These are phyloP conservation scores for Malurus melanocephalus DNA, from an alignment of 2,113 vertebrate species.

Conservation along the genomic window DNA sequence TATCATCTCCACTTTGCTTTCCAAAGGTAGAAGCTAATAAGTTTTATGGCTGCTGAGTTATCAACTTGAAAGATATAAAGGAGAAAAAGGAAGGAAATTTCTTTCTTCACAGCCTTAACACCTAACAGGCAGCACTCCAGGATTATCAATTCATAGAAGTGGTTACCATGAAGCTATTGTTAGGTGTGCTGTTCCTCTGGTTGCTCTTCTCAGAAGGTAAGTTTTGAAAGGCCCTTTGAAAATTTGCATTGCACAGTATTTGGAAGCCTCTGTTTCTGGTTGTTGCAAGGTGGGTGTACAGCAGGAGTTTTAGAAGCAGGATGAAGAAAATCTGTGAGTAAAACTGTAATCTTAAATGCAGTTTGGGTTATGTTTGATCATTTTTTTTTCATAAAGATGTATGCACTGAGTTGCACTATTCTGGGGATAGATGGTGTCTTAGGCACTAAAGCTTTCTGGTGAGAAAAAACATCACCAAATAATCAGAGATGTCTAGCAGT, in stretches of 20 bases:
- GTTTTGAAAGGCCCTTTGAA: slow-evolving; percentile 8
- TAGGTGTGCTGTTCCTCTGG: slow-evolving; percentile 11
- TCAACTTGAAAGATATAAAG: slow-evolving; percentile 44
- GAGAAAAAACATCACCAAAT: neutral
- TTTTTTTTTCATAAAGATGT: neutral
- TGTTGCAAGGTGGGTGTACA: neutral
- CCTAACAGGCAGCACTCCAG: neutral
- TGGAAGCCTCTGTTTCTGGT: neutral
- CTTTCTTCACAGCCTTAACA: neutral
- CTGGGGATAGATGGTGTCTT: neutral
- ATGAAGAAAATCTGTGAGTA: slow-evolving; percentile 11
- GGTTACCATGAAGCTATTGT: slow-evolving; percentile 33
- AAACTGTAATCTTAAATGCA: neutral
- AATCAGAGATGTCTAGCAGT: neutral
- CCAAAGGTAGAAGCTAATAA: slow-evolving; percentile 46
- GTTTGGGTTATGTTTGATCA: neutral
- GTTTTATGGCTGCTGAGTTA: slow-evolving; percentile 65
- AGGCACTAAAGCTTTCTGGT: neutral
- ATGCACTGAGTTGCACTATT: neutral
- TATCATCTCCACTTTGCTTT: neutral
- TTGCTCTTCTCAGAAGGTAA: slow-evolving; percentile 46
- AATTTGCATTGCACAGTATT: neutral
- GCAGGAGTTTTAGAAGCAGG: neutral
- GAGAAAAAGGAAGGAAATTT: neutral
- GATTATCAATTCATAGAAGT: neutral